Evolutionary conservation across 2,888 invertebrate species (phyloP), one percentile per base, ranked within the genome.

Genomic region (Euphydryas editha): DNA sequence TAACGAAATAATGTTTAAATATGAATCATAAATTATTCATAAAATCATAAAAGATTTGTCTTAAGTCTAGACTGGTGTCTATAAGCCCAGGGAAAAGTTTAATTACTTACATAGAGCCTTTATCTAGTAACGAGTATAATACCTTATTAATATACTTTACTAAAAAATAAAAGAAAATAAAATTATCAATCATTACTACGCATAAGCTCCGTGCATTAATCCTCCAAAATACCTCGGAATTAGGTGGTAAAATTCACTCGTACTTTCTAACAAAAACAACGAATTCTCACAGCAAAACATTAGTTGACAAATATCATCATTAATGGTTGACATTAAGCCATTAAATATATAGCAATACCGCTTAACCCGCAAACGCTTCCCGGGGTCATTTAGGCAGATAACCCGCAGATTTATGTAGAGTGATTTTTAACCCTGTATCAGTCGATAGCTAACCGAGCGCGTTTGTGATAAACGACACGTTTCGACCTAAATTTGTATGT

Each of bases 341-440:
- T 80, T 72, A 68, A 77, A 75, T 74, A 72, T 70, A 65, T 62
- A 68, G 55, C 65, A 68, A 68, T 69, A 75, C 68, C 76, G 75
- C 70, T 80, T 74, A 80, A 79, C 78, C 77, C 81, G 68, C 73
- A 76, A 82, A 81, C 75, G 77, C 76, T 72, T 79, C 85, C 81
- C 78, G 79, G 78, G 85, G 86, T 86, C 83, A 85, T 88, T 87
- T 87, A 84, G 83, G 75, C 82, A 83, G 90, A 90, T 90, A 91
- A 85, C 86, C 80, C 72, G 67, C 69, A 80, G 84, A 91, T 91
- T 90, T 88, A 91, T 90, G 86, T 80, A 81, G 79, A 86, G 87
- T 87, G 85, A 91, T 91, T 91, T 91, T 90, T 91, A 90, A 91
- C 89, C 88, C 87, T 84, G 84, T 83, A 81, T 80, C 81, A 79